Evolutionary conservation across 2,888 invertebrate species (phyloP), one percentile per base, ranked within the genome.

Genomic region (Pammene aurita): DNA sequence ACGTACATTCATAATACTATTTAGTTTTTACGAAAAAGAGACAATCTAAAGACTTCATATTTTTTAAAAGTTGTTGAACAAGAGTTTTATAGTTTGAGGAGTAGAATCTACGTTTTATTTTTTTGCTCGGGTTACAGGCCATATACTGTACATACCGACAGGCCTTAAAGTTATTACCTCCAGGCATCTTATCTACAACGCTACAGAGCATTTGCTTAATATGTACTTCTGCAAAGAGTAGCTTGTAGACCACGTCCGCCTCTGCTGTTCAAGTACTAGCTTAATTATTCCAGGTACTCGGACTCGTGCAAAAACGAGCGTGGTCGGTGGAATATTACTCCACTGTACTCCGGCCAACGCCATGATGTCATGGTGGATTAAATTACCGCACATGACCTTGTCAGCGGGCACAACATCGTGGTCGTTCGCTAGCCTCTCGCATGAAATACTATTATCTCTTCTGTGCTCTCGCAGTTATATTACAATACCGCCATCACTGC

Each of bases 321-420:
- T 76, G 75, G 82, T 77, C 78, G 77, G 84, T 87, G 90, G 90
- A 89, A 91, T 88, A 87, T 86, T 86, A 76, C 82, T 63, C 60
- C 41, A 64, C 26, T 55, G 54, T 42, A 46, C 70, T 71, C 66
- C 54, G 46, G 50, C 66, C 80, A 84, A 83, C 84, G 77, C 87
- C 87, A 90, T 91, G 90, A 91, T 89, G 89, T 90, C 90, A 91
- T 89, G 88, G 86, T 82, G 87, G 85, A 86, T 90, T 87, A 86
- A 84, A 90, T 90, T 89, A 89, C 88, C 78, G 83, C 80, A 81
- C 83, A 77, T 83, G 89, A 85, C 89, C 89, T 91, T 84, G 86
- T 87, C 82, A 84, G 80, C 82, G 78, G 77, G 77, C 67, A 66
- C 41, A 35, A 66, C 67, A 68, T 70, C 58, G 58, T 70, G 72